Base-by-base conservation (phyloP, 2,888 invertebrate genomes). In the Pseudeuparius sepicola region DNA sequence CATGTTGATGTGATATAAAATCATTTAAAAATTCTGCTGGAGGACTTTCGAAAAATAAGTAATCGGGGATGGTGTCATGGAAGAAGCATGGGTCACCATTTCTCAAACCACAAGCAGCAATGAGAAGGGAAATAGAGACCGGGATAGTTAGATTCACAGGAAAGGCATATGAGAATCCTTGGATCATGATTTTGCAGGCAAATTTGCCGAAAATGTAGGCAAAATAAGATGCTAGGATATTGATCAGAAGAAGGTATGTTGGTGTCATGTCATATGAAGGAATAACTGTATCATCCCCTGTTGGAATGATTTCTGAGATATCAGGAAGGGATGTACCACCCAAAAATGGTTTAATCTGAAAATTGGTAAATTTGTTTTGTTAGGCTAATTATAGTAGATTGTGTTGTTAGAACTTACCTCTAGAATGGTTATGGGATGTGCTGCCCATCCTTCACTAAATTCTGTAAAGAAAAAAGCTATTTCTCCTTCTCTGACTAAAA, bases 151-250 rank as follows among this genome's bases (percentile, higher is more conserved):
- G 71, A 60, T 88, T 89, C 4, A 97, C 84, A 0, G 97, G 96
- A 50, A 97, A 87, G 1, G 97, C 93, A 56, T 93, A 96, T 57
- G 94, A 92, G 68, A 94, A 90, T 13, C 92, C 86, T 68, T 97
- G 97, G 47, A 97, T 94, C 52, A 92, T 76, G 53, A 94, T 92
- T 66, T 93, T 93, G 66, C 94, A 93, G 3, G 92, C 90, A 48
- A 93, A 93, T 65, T 94, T 94, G 44, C 89, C 90, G 53, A 90
- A 87, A 47, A 92, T 82, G 54, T 93, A 94, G 51, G 88, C 88
- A 31, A 90, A 67, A 54, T 90, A 88, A 3, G 89, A 80, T 2
- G 86, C 78, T 34, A 81, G 67, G 29, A 90, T 70, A 64, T 92
- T 90, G 23, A 92, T 72, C 5, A 88, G 60, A 30, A 87, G 60